phyloP scores from a whole-genome alignment of 2,888 invertebrate genomes.

The Tachina lurida region DNA sequence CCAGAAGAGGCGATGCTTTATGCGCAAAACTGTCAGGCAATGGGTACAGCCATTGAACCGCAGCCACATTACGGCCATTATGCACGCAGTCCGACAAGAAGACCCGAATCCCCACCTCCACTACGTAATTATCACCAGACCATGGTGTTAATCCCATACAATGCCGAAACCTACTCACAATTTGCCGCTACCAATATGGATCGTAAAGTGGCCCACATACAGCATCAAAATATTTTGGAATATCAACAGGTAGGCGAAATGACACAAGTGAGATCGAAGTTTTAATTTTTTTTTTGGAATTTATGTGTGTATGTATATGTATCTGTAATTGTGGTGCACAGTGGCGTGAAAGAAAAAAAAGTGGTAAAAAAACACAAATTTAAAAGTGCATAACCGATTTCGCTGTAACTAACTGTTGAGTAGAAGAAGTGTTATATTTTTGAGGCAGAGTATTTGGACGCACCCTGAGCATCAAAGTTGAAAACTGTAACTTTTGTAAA shows the following conservation, averaged over 20 bases:
- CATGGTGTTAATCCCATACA: conserved; percentile 88
- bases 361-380: no score
- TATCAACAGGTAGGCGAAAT: conserved; percentile 82
- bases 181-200: conserved; percentile 81
- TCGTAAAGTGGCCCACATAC: conserved; percentile 80
- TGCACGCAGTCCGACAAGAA: conserved; percentile 82
- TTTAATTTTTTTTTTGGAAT: conserved; percentile 40
- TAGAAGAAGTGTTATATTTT: no score
- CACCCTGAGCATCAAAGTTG: no score
- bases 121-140: conserved; percentile 88
- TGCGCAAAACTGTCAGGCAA: conserved; percentile 81
- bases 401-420: no score
- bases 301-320: conserved; percentile 38
- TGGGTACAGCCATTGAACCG: conserved; percentile 79
- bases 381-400: no score
- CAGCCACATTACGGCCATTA: conserved; percentile 81
- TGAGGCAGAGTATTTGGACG: no score
- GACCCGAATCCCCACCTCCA: conserved; percentile 89
- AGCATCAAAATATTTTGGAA: conserved; percentile 82
- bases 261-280: conserved; percentile 67
- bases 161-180: conserved; percentile 83
- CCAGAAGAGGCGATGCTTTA: conserved; percentile 81
- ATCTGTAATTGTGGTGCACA: not conserved
- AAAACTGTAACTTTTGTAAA: no score
- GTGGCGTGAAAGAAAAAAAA: no score